Evolutionary conservation across 2,797 vertebrate species (phyloP).

Genomic region (Sternotherus odoratus): DNA sequence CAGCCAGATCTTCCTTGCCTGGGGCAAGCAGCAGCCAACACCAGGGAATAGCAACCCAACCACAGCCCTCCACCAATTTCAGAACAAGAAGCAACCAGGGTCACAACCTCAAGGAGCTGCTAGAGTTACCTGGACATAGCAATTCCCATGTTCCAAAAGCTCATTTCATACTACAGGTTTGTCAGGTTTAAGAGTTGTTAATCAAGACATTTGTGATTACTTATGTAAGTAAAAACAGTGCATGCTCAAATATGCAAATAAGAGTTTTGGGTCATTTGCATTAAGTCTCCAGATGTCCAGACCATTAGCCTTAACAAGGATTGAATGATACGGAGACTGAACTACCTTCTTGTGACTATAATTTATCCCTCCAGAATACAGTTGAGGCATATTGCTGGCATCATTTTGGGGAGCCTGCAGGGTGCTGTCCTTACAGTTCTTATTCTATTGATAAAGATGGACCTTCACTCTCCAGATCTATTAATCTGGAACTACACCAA

Average conservation of each 20-base stretch:
- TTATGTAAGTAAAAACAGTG: not conserved
- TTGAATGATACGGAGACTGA: not conserved
- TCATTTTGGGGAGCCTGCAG: constrained; percentile 4
- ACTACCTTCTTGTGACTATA: constrained; percentile 8
- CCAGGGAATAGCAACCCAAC: not conserved
- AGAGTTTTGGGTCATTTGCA: not conserved
- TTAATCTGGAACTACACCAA: not conserved
- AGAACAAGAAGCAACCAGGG: not conserved
- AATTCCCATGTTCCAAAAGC: not conserved
- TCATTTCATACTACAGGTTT: not conserved
- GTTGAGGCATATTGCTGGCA: not conserved
- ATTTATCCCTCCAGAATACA: constrained; percentile 1
- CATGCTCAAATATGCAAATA: not conserved
- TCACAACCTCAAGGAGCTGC: too few species aligned
- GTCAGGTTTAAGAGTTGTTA: not conserved
- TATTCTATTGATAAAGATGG: not conserved
- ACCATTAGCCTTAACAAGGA: not conserved
- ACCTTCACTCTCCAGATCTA: not conserved
- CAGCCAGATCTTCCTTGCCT: not conserved
- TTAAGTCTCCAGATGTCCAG: not conserved
- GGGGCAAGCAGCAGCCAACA: not conserved
- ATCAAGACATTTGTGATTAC: not conserved
- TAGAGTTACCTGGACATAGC: not conserved
- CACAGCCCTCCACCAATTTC: not conserved
- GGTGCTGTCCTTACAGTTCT: not conserved